Evolutionary conservation across 64 coral and sea anemone species (phyloP), one percentile per base, ranked within the genome.

Genomic region (Acropora tenuis): DNA sequence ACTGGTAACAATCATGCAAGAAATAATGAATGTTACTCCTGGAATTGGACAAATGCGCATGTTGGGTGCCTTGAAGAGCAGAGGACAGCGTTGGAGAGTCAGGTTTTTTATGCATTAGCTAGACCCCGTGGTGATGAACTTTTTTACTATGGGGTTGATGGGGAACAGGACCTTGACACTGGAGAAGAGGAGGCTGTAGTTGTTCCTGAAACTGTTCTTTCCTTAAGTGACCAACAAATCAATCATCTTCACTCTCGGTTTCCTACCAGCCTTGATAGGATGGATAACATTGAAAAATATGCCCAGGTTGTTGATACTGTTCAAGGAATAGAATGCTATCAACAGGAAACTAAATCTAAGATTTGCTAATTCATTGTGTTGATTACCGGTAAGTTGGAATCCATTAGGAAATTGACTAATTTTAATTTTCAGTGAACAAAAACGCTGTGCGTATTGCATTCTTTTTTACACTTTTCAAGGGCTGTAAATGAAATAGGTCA

Each of bases 1-100:
- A 90, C 59, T 90, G 13, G 41, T 18, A 74, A 67, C 59, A 90
- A 73, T 80, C 47, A 82, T 90, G 89, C 89, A 90, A 90, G 78
- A 82, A 69, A 90, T 90, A 50, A 90, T 73, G 88, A 79, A 59
- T 82, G 60, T 79, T 49, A 90, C 89, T 8, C 65, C 77, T 69
- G 89, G 78, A 45, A 82, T 80, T 80, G 42, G 8, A 6, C 89
- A 73, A 81, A 69, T 17, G 53, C 47, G 77, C 17, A 82, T 82
- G 74, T n/a, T 83, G 41, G 89, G 89, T 82, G 66, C 73, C 61
- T 60, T 89, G 55, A 82, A 75, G 19, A 94, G 87, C 6, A 82
- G 88, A 52, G 92, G 93, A 60, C 88, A 94, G 57, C 53, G 81
- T 48, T 94, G 87, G 74, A 85, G 65, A 75, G 88, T 90, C 41